phyloP scores from a whole-genome alignment of 2,113 vertebrate genomes.

The Passer domesticus region DNA sequence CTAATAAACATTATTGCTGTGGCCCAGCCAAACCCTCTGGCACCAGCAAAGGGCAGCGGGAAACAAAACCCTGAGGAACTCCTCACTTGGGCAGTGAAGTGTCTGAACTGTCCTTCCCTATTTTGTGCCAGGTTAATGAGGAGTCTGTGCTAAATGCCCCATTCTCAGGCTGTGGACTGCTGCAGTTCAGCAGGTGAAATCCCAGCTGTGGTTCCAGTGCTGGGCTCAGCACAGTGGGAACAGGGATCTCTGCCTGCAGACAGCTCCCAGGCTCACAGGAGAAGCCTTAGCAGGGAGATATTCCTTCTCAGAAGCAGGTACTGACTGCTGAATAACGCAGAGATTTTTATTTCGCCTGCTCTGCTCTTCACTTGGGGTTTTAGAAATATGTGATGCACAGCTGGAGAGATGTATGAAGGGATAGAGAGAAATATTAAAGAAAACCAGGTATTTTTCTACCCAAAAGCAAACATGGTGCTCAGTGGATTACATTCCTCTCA shows the following conservation, averaged over 20 bases:
- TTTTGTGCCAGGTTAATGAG: background rate
- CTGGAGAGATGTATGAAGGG: background rate
- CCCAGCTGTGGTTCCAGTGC: fast-evolving
- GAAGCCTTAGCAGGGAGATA: background rate
- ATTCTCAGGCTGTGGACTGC: background rate
- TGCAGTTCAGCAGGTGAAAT: background rate
- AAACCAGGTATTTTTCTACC: background rate
- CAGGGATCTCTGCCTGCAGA: background rate
- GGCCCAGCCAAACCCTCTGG: background rate
- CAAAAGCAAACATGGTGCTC: constrained; percentile 27
- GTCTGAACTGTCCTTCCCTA: background rate
- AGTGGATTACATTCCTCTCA: constrained; percentile 28
- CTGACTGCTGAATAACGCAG: background rate
- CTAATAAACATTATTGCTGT: background rate
- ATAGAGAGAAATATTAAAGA: constrained; percentile 6
- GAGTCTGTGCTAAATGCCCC: fast-evolving
- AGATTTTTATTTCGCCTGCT: background rate
- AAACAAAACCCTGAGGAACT: background rate
- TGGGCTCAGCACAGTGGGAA: background rate
- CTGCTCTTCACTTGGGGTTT: background rate
- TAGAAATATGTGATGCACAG: background rate
- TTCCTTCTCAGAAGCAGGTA: background rate
- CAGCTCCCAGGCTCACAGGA: background rate
- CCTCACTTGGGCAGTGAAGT: background rate
- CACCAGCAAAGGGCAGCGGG: background rate